Percentiles rank a stretch among this genome's conserved stretches.
Conservation (phyloP, 2,113 vertebrate species). For the Corythaeola cristata region DNA sequence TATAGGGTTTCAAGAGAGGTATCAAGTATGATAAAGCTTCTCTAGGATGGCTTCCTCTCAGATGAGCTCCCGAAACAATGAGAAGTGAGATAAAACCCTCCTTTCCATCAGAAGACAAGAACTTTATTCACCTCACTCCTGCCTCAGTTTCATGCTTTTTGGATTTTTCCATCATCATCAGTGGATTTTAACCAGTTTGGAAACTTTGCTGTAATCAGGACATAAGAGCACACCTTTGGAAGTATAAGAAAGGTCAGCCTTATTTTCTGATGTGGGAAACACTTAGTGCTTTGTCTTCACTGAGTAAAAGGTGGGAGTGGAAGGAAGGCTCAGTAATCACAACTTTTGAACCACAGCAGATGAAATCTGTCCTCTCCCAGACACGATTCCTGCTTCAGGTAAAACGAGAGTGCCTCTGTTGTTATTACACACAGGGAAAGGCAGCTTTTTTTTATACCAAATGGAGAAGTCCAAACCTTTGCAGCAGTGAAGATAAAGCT, state of each 20-base stretch:
- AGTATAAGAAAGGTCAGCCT: background rate
- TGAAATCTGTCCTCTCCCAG: background rate
- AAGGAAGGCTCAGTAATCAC: background rate
- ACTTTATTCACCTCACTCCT: background rate
- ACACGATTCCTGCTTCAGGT: background rate
- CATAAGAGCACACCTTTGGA: background rate
- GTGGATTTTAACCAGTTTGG: background rate
- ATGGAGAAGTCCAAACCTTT: background rate
- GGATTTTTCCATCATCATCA: background rate
- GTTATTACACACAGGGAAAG: background rate
- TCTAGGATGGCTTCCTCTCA: background rate
- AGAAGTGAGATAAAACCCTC: background rate
- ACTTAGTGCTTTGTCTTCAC: background rate
- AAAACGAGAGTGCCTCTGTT: background rate
- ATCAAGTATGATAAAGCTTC: background rate
- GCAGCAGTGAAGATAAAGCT: background rate
- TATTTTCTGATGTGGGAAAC: background rate
- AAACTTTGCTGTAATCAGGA: background rate
- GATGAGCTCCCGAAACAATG: accelerated
- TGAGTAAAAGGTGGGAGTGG: background rate
- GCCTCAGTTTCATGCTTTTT: background rate
- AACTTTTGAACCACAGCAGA: background rate
- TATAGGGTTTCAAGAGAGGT: background rate
- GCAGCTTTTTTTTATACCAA: background rate
- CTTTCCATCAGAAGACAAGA: background rate